phyloP scores from a whole-genome alignment of 2,888 invertebrate species.

The Atrina japonica region DNA sequence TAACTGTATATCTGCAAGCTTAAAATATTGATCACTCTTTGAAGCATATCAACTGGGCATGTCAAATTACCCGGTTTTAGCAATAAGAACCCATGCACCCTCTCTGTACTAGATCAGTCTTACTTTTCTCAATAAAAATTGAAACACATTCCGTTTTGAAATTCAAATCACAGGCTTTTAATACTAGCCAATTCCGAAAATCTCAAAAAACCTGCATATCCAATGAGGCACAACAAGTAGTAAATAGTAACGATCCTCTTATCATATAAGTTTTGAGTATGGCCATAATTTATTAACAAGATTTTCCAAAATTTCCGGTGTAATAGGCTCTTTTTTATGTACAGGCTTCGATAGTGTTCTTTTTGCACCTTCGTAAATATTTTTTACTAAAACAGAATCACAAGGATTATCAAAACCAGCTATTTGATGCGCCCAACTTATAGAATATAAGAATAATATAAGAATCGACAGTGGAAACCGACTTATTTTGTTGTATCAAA shows the following conservation, averaged over 20 bases:
- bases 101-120: constrained; percentile 50
- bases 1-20: not conserved
- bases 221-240: constrained; percentile 24
- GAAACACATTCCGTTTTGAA: constrained; percentile 36
- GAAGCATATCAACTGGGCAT: constrained; percentile 47
- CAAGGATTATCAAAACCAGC: constrained; percentile 17
- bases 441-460: constrained; percentile 18
- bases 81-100: constrained; percentile 39
- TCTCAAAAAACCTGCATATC: constrained; percentile 28
- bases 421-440: constrained; percentile 12
- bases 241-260: constrained; percentile 20
- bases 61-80: constrained; percentile 42
- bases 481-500: constrained; percentile 5
- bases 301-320: constrained; percentile 8
- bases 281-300: not conserved
- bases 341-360: constrained; percentile 5
- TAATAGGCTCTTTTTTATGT: constrained; percentile 15
- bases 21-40: constrained; percentile 41
- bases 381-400: constrained; percentile 5
- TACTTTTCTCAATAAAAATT: constrained; percentile 43
- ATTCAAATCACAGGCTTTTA: constrained; percentile 14
- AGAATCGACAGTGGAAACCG: not conserved
- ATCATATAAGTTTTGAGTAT: constrained; percentile 5
- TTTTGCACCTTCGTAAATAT: constrained; percentile 10
- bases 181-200: constrained; percentile 22